These are phyloP conservation scores for Nibea albiflora DNA, from an alignment of 2,113 vertebrate genomes.

Conservation along the genomic window DNA sequence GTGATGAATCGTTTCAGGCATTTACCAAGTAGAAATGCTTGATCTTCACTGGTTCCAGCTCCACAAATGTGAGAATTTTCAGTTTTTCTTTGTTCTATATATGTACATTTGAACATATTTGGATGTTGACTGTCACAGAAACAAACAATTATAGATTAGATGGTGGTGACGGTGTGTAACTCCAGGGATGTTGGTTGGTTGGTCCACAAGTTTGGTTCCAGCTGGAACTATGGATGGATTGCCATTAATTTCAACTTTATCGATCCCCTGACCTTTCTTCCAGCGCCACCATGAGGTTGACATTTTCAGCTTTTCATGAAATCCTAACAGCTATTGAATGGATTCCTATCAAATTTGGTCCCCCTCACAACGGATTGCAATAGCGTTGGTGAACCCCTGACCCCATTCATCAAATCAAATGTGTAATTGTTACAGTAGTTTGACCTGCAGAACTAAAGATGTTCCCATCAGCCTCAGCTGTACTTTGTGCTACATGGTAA, in stretches of 20 bases:
- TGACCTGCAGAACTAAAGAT: neutral
- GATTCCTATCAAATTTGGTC: neutral
- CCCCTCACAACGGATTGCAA: neutral
- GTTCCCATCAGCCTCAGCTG: neutral
- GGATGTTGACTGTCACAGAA: neutral
- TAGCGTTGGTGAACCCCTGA: neutral
- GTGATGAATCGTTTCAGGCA: neutral
- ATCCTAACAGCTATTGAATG: neutral
- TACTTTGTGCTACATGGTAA: neutral
- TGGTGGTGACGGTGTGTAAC: neutral
- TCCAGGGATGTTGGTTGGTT: neutral
- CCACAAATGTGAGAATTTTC: neutral
- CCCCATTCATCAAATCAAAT: neutral
- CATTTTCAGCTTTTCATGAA: neutral
- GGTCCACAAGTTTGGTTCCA: neutral
- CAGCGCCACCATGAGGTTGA: neutral
- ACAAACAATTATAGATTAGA: too few species aligned
- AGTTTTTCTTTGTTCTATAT: neutral
- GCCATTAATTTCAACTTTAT: neutral
- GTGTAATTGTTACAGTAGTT: neutral
- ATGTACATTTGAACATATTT: neutral
- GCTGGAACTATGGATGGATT: neutral
- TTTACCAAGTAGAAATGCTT: neutral
- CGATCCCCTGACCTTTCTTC: neutral
- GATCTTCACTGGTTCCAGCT: neutral